These are phyloP conservation scores for Acrobasis suavella DNA, from an alignment of 2,888 invertebrate genomes.

Conservation along the genomic window DNA sequence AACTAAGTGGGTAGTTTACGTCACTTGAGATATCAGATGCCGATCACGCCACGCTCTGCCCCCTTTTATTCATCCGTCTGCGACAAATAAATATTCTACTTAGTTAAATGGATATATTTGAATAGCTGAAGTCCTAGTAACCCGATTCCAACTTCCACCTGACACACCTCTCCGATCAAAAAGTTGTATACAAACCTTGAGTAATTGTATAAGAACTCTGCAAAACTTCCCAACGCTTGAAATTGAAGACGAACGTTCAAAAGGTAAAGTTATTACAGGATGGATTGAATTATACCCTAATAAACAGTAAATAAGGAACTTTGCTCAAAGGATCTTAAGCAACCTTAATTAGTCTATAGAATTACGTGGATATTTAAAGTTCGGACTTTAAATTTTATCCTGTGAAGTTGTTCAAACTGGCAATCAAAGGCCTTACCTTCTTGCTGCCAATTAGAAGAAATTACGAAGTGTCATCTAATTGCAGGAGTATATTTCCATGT, in stretches of 20 bases:
- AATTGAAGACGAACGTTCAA: constrained; percentile 13
- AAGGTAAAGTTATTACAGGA: constrained; percentile 20
- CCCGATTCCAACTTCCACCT: too few relatives aligned
- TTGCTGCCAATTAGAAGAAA: too few relatives aligned
- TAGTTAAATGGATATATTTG: too few relatives aligned
- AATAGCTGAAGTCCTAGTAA: too few relatives aligned
- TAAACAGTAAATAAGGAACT: constrained; percentile 23
- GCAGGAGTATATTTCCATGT: too few relatives aligned
- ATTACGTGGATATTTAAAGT: constrained; percentile 4
- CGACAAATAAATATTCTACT: too few relatives aligned
- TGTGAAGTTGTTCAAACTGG: background rate
- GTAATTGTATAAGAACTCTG: background rate
- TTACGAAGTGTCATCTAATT: too few relatives aligned
- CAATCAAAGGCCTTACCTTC: too few relatives aligned
- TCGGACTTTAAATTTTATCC: background rate
- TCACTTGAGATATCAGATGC: too few relatives aligned
- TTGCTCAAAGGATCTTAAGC: constrained; percentile 3
- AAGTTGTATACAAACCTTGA: background rate
- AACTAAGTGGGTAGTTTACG: too few relatives aligned
- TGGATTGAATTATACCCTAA: constrained; percentile 20
- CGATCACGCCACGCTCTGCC: too few relatives aligned
- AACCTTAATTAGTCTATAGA: constrained; percentile 7
- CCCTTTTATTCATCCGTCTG: too few relatives aligned
- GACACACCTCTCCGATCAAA: background rate
- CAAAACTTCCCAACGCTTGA: background rate